Evolutionary conservation across 2,888 invertebrate genomes (phyloP), one percentile per base, ranked within the genome.

Genomic region (Cephus runcator): DNA sequence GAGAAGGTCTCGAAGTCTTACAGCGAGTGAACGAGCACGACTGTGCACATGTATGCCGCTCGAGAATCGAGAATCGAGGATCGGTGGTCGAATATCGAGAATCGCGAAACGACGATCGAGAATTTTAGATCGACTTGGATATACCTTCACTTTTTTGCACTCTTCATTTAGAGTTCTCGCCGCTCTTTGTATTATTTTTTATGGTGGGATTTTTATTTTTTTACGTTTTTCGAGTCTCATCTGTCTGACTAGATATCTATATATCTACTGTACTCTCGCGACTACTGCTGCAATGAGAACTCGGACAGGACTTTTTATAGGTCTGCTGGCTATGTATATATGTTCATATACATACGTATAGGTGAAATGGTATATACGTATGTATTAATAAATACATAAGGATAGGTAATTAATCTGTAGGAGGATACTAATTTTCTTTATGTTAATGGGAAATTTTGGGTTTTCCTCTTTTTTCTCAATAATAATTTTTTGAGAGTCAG

Each of bases 1-100:
- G 89, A 89, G 88, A 89, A 89, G 90, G 88, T 88, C 86, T 88
- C 87, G 88, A 90, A 88, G 90, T 91, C 90, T 90, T 90, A 87
- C 79, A 82, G 80, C 82, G 79, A 83, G 78, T 82, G 86, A 85
- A 84, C 82, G 85, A 81, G 87, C 85, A 85, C 84, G 86, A 86
- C 83, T 84, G 84, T 84, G 85, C 85, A 86, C 85, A 86, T 85
- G 85, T 86, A 87, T 83, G 85, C 74, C 81, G 74, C 30, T 73
- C 77, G 79, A 35, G 74, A 36, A 74, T 36, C 74, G 74, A 74
- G 74, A 74, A 74, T 73, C 73, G 73, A 73, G 31, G 40, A 40
- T 56, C 74, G 35, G 74, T 34, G 74, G 23, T 35, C 34, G 71
- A 31, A 56, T 56, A 56, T 56, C 56, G 56, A 56, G 23, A 40